Percentiles rank a stretch among this genome's conserved stretches.
Conservation (phyloP, 2,797 vertebrate species). For the Bufotes viridis region DNA sequence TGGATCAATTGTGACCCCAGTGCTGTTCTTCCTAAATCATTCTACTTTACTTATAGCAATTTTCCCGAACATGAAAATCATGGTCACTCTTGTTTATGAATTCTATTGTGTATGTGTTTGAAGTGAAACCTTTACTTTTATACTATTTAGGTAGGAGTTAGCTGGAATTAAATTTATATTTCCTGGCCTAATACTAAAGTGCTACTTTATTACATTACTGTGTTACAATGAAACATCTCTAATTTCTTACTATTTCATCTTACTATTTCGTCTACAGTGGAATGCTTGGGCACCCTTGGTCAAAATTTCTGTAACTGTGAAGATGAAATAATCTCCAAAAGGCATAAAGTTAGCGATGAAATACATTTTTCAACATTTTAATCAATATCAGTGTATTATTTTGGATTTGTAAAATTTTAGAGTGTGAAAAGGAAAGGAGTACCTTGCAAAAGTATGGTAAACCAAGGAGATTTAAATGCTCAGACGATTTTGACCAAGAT, state of each 20-base stretch:
- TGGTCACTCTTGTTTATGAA: conserved; percentile 32
- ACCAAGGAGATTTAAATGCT: too few species aligned
- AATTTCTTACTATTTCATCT: not conserved
- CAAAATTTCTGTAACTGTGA: too few species aligned
- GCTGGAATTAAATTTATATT: conserved; percentile 32
- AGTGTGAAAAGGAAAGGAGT: too few species aligned
- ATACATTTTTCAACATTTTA: too few species aligned
- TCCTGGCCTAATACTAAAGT: conserved; percentile 28
- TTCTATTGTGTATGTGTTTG: not conserved
- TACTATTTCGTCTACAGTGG: not conserved
- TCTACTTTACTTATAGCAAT: conserved; percentile 47
- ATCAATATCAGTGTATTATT: too few species aligned
- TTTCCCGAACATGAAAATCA: conserved; percentile 23
- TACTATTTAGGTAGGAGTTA: not conserved
- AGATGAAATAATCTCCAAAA: too few species aligned
- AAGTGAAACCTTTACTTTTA: not conserved
- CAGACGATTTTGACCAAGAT: too few species aligned
- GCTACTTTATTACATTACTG: conserved; percentile 10
- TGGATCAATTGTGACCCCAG: conserved; percentile 51
- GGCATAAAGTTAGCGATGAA: too few species aligned
- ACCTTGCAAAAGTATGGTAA: too few species aligned
- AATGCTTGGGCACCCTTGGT: too few species aligned
- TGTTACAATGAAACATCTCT: not conserved
- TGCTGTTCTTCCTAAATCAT: conserved; percentile 35
- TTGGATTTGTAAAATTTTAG: too few species aligned